Evolutionary conservation across 2,113 vertebrate genomes (phyloP), one percentile per base, ranked within the genome.

Genomic region (Abramis brama): DNA sequence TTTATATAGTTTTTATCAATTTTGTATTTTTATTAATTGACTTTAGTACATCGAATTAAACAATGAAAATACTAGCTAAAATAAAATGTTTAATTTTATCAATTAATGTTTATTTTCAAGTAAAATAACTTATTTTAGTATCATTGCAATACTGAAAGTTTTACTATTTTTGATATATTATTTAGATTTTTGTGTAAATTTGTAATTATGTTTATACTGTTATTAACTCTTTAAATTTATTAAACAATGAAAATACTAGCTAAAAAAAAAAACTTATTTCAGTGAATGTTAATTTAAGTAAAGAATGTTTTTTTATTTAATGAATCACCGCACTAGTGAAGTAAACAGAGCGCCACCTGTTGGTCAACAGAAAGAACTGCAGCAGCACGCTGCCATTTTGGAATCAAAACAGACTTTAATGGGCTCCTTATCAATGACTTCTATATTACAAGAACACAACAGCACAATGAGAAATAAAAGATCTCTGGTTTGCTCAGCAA

Each of bases 391-490:
- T 71, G 68, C 68, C 68, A 76, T 55, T 19, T 27, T 10, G 25
- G n/a, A 57, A 78, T 43, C 59, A 82, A 77, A 66, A 33, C 45
- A 36, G 33, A 39, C 68, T 57, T 78, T 70, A 39, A 83, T 77
- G 59, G 77, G 2, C 19, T 71, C 68, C 68, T 75, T 78, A 57
- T 77, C 27, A 39, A 79, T 57, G 47, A 25, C 17, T 25, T 74
- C 17, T 21, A 33, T n/a, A 68, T 62, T 25, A 83, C 50, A 52
- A 6, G 21, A 86, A 43, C 39, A 39, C 33, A 60, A 39, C 17
- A 19, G 23, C 79, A 47, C 33, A 57, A 27, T 68, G 25, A 33
- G n/a, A 33, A 75, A 73, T 71, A 2, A 39, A 83, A n/a, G 30
- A 10, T 25, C 12, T 62, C 45, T 33, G 15, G 64, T 21, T 21